These are phyloP conservation scores for Ictalurus punctatus DNA, from an alignment of 2,113 vertebrate species.

Conservation along the genomic window DNA sequence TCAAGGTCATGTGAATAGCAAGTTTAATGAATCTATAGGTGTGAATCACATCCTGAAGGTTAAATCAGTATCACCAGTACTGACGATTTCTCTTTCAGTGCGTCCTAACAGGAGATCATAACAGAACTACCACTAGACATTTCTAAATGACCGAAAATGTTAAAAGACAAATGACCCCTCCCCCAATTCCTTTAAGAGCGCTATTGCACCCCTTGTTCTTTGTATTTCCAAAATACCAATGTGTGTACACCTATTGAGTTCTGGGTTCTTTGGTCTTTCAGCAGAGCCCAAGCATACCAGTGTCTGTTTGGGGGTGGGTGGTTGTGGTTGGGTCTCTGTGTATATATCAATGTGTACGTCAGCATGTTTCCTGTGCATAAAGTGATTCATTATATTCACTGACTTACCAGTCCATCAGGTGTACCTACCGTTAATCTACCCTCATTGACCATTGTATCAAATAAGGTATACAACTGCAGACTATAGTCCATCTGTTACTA, in stretches of 20 bases:
- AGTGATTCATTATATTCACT: not conserved
- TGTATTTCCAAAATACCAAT: conserved; percentile 28
- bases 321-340: conserved; percentile 31
- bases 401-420: not conserved
- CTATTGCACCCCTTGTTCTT: not conserved
- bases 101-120: not conserved
- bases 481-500: not conserved
- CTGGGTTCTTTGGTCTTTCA: conserved; percentile 35
- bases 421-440: not conserved
- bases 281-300: conserved; percentile 24
- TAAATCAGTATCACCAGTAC: not conserved
- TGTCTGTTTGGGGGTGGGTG: conserved; percentile 25
- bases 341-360: not conserved
- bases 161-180: not conserved
- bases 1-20: not conserved
- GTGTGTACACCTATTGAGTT: conserved; percentile 23
- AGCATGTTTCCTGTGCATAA: not conserved
- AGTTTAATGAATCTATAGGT: not conserved
- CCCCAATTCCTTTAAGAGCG: not conserved
- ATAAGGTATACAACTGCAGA: not conserved
- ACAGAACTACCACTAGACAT: not conserved
- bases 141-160: conserved; percentile 3
- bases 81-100: not conserved
- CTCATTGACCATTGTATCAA: not conserved
- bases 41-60: not conserved